Evolutionary conservation across 2,797 vertebrate species (phyloP).

Genomic region (Phoeniculus purpureus): DNA sequence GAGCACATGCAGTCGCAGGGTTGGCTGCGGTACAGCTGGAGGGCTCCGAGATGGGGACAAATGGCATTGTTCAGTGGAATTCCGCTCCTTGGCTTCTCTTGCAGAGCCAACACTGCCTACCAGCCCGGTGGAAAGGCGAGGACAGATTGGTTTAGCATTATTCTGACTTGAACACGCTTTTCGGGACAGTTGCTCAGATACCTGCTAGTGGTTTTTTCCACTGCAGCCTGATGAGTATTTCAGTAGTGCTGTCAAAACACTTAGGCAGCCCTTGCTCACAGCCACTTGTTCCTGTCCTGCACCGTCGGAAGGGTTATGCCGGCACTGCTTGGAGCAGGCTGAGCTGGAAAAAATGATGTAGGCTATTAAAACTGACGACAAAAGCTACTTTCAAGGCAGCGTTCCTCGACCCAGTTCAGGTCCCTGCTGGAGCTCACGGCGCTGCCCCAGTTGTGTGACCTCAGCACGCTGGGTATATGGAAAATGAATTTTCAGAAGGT

Average conservation of each 20-base stretch:
- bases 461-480: not conserved
- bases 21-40: conserved; percentile 40
- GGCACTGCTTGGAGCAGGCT: not conserved
- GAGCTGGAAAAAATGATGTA: not conserved
- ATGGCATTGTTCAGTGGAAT: conserved; percentile 33
- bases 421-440: not conserved
- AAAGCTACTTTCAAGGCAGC: not conserved
- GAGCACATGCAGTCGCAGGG: not conserved
- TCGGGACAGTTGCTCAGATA: conserved; percentile 39
- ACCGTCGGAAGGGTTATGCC: not conserved
- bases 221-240: conserved; percentile 45
- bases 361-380: not conserved
- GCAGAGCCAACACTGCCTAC: not conserved
- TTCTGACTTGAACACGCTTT: not conserved
- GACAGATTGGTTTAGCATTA: conserved; percentile 1
- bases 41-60: not conserved
- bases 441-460: not conserved
- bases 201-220: conserved; percentile 52
- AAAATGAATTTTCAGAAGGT: not conserved
- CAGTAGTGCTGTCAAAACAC: conserved; percentile 45
- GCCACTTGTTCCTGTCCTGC: not conserved
- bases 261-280: conserved; percentile 17
- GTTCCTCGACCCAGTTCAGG: not conserved
- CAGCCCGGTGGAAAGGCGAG: conserved; percentile 29
- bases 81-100: conserved; percentile 28